Conservation (phyloP, 1,140 invertebrate species). For the Brachionus rotundiformis region DNA sequence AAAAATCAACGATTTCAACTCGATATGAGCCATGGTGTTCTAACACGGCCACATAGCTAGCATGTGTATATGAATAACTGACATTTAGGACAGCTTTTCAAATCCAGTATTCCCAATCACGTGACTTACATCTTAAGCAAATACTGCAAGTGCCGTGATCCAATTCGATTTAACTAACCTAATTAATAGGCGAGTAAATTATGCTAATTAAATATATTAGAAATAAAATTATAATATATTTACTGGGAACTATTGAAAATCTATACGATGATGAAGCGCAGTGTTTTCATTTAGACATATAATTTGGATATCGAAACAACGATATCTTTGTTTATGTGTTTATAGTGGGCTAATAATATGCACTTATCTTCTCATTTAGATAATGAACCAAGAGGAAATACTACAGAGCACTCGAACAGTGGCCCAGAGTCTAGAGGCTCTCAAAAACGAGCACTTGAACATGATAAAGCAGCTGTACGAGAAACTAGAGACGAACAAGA, state of each 20-base stretch:
- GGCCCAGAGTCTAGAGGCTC: constrained; percentile 27
- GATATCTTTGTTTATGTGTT: neutral
- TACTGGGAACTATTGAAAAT: neutral
- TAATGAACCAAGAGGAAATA: constrained; percentile 49
- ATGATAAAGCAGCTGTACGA: constrained; percentile 38
- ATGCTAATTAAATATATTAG: neutral
- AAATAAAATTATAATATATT: constrained; percentile 12
- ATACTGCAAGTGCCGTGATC: neutral
- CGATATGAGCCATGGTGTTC: too few relatives aligned
- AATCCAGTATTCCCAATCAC: neutral
- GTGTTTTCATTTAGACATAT: constrained; percentile 6
- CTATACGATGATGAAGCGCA: constrained; percentile 35
- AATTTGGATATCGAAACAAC: neutral
- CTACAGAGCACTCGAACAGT: neutral
- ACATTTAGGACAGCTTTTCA: too few relatives aligned
- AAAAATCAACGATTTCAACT: too few relatives aligned
- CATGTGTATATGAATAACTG: too few relatives aligned
- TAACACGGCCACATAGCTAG: too few relatives aligned
- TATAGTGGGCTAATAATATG: too few relatives aligned
- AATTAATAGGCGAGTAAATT: neutral
- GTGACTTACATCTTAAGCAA: neutral
- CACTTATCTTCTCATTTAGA: neutral
- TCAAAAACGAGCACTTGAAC: constrained; percentile 48
- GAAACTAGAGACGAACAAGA: constrained; percentile 36
- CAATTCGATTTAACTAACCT: neutral